Percentiles rank a stretch among this genome's conserved stretches.
These are phyloP conservation scores for Pseudococcus jackbeardsleyi DNA, from an alignment of 2,888 invertebrate species.

Conservation along the genomic window DNA sequence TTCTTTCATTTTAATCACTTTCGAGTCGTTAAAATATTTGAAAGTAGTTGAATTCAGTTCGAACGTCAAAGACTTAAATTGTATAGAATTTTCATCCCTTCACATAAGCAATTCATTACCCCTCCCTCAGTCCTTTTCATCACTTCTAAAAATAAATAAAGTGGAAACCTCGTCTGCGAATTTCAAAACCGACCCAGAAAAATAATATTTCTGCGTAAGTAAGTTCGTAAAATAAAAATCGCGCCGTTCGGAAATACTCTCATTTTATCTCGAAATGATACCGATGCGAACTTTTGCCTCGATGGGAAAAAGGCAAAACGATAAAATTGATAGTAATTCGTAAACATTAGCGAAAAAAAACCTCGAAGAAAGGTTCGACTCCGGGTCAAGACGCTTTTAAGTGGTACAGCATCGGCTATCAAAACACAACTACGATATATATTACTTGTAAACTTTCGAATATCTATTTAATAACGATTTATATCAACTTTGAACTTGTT, in stretches of 20 bases:
- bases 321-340: slow-evolving; percentile 19
- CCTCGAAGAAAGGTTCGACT: background rate
- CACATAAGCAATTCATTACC: too few species aligned
- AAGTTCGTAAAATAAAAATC: background rate
- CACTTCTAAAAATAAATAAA: background rate
- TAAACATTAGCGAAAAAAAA: background rate
- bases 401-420: background rate
- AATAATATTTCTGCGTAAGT: background rate
- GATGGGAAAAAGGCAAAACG: background rate
- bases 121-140: background rate
- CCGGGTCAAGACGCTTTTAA: background rate
- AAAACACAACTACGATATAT: background rate
- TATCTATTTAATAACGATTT: slow-evolving; percentile 26
- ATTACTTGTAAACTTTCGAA: slow-evolving; percentile 31
- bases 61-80: too few species aligned
- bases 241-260: background rate
- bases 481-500: slow-evolving; percentile 33
- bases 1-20: too few species aligned
- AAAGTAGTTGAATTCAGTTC: too few species aligned
- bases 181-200: background rate
- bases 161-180: background rate
- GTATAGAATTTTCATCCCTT: too few species aligned
- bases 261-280: background rate
- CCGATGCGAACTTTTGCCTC: background rate
- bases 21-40: too few species aligned